phyloP scores from a whole-genome alignment of 1,140 invertebrate genomes.

The Maniola jurtina region DNA sequence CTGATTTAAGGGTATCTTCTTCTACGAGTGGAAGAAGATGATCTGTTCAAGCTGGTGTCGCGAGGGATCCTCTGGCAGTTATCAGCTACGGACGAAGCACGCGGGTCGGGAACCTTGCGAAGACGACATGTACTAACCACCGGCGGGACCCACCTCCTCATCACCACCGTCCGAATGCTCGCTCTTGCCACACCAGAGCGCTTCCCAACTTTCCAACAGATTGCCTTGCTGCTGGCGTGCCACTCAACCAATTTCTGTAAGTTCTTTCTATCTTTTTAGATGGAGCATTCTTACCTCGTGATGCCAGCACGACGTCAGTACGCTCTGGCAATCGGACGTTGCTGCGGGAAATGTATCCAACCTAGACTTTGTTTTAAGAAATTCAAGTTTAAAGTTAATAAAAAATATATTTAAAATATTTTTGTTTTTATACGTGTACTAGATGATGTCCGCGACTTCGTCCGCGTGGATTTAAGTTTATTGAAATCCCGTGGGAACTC shows the following conservation, averaged over 20 bases:
- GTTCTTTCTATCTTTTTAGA: no score
- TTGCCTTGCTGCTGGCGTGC: conserved; percentile 48
- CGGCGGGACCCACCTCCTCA: conserved; percentile 35
- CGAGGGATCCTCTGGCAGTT: conserved; percentile 52
- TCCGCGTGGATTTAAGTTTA: no score
- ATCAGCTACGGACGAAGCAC: conserved; percentile 37
- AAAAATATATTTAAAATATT: no score
- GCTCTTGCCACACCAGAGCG: conserved; percentile 35
- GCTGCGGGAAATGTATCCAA: no score
- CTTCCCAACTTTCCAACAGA: conserved; percentile 47
- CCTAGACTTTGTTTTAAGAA: no score
- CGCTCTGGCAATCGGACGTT: no score
- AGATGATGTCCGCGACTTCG: no score
- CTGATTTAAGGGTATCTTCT: conserved; percentile 54
- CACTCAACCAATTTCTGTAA: conserved; percentile 53
- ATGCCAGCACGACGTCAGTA: no score
- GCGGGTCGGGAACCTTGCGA: conserved; percentile 28
- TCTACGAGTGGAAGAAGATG: conserved; percentile 49
- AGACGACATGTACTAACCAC: conserved; percentile 39
- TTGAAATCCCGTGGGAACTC: no score
- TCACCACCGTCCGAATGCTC: conserved; percentile 51
- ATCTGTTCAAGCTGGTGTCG: conserved; percentile 48
- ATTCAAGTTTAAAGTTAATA: no score
- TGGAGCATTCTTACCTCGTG: no score
- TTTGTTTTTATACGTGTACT: no score